Evolutionary conservation across 2,797 vertebrate genomes (phyloP).

Genomic region (Siniperca obscura): DNA sequence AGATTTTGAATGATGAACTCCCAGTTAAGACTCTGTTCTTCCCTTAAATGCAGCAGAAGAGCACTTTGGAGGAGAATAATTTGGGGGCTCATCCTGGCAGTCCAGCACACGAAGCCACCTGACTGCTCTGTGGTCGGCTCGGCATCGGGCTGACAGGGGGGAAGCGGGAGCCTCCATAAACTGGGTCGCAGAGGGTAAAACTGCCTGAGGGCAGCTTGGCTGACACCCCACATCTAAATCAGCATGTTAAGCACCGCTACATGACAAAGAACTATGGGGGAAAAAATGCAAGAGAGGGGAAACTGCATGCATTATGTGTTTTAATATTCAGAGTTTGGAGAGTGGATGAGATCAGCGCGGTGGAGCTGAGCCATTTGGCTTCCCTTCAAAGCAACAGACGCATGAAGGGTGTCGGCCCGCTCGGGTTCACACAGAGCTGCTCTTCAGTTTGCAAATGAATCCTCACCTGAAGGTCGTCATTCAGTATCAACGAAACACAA

Average conservation of each 20-base stretch:
- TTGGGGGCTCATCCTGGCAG: slow-evolving; percentile 27
- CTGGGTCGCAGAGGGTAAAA: slow-evolving; percentile 71
- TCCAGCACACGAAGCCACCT: slow-evolving; percentile 57
- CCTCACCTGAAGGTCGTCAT: slow-evolving; percentile 55
- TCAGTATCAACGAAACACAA: slow-evolving; percentile 7
- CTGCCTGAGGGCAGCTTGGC: slow-evolving; percentile 67
- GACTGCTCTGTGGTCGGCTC: slow-evolving; percentile 49
- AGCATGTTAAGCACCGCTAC: slow-evolving; percentile 65
- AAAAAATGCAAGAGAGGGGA: slow-evolving; percentile 51
- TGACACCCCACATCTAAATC: slow-evolving; percentile 76
- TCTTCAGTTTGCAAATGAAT: slow-evolving; percentile 33
- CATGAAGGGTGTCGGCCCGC: slow-evolving; percentile 49
- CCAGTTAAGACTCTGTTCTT: not conserved
- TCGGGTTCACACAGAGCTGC: slow-evolving; percentile 21
- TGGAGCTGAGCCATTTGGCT: slow-evolving; percentile 76
- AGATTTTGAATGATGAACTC: slow-evolving; percentile 7
- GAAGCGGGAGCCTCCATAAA: slow-evolving; percentile 62
- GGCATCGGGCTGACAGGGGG: slow-evolving; percentile 59
- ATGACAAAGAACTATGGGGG: slow-evolving; percentile 53
- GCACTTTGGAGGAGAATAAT: slow-evolving; percentile 24
- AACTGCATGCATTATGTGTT: slow-evolving; percentile 64
- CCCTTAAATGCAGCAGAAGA: slow-evolving; percentile 20
- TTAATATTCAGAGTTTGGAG: slow-evolving; percentile 72
- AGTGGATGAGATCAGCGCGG: slow-evolving; percentile 68
- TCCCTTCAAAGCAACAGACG: slow-evolving; percentile 64